Evolutionary conservation across 2,888 invertebrate species (phyloP), one percentile per base, ranked within the genome.

Genomic region (Temnothorax unifasciatus): DNA sequence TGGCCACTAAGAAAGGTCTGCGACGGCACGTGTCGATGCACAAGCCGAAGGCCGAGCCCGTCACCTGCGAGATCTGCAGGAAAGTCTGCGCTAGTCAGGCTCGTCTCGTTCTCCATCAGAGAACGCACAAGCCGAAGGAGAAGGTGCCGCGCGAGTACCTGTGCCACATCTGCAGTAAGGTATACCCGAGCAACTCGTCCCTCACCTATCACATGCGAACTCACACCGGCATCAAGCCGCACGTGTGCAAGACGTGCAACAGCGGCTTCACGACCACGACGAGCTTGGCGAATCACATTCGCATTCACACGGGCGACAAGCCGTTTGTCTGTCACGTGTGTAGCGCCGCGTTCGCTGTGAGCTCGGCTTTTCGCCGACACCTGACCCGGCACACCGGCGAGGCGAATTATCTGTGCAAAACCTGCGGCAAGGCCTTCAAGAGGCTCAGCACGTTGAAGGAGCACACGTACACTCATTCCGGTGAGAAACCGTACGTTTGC

Each of bases 131-230:
- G 75, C 94, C 94, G 8, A 95, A 95, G 82, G 94, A 95, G 75
- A 93, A 94, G 74, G 92, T 94, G 13, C 94, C 94, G 25, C 91
- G 95, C 21, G 94, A 95, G 84, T 95, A 95, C 79, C 89, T 95
- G 3, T 95, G 95, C 87, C 95, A 95, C 81, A 95, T 95, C 25
- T 95, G 95, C 86, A 95, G 94, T 86, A 95, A 95, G 88, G 95
- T 95, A 3, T 95, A 95, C 73, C 95, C 95, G 9, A 95, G 95
- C 83, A 95, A 95, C 86, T 95, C 95, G 2, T 95, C 95, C 0
- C 87, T 95, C 15, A 95, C 95, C 2, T 95, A 95, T 88, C 95
- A 95, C 83, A 95, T 95, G 95, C 93, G 95, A 66, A 95, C 95
- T 38, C 95, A 95, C 75, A 94, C 94, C 3, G 95, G 95, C 4